A percentile compares a stretch with the other conserved stretches of the same genome.
Conservation (phyloP, 2,888 invertebrate species). For the Loripinus fragilis region DNA sequence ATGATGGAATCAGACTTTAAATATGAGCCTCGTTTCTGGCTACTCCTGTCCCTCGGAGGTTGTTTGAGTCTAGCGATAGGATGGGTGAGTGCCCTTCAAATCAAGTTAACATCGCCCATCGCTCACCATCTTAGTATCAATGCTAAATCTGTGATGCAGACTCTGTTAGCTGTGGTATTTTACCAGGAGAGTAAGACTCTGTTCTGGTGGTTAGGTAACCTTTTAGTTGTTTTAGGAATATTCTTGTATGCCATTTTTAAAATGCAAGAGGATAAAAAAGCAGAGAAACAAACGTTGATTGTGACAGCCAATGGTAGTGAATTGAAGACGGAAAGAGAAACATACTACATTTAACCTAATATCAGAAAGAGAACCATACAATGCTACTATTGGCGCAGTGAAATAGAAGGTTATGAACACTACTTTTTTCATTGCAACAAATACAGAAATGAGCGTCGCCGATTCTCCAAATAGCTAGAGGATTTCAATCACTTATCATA, state of each 20-base stretch:
- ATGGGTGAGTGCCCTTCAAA: slow-evolving; percentile 82
- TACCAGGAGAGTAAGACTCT: slow-evolving; percentile 77
- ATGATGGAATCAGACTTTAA: slow-evolving; percentile 65
- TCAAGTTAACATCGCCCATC: slow-evolving; percentile 82
- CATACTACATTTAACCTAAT: too few relatives aligned
- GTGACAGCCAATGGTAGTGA: not conserved
- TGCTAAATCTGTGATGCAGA: slow-evolving; percentile 82
- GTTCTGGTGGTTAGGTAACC: slow-evolving; percentile 82
- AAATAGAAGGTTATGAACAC: too few relatives aligned
- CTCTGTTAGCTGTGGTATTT: slow-evolving; percentile 80
- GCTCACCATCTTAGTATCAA: slow-evolving; percentile 83
- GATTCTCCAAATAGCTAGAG: too few relatives aligned
- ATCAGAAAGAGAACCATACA: too few relatives aligned
- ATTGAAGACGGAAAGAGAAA: not conserved
- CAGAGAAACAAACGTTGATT: not conserved
- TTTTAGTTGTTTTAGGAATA: slow-evolving; percentile 80
- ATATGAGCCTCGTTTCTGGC: slow-evolving; percentile 70
- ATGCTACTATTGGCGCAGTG: too few relatives aligned
- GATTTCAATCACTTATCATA: too few relatives aligned
- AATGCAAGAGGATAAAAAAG: slow-evolving; percentile 46
- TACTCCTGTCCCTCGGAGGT: slow-evolving; percentile 75
- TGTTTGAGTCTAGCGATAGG: slow-evolving; percentile 78
- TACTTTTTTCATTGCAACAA: too few relatives aligned
- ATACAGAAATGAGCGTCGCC: too few relatives aligned
- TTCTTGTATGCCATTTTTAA: slow-evolving; percentile 76